These are phyloP conservation scores for Python bivittatus DNA, from an alignment of 2,113 vertebrate species.

Conservation along the genomic window DNA sequence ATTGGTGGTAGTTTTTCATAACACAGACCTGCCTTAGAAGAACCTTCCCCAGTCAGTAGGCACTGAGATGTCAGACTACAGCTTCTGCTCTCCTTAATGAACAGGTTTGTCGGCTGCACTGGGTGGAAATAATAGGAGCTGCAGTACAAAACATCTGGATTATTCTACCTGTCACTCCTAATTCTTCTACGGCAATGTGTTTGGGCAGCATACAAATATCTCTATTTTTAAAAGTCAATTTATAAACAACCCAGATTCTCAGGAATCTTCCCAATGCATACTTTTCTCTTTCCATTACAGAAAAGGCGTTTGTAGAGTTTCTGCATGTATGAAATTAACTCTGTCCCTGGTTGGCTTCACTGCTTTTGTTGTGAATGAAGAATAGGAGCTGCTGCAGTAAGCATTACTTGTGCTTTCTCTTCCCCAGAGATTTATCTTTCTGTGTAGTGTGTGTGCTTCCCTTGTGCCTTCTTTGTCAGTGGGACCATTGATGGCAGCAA, in stretches of 20 bases:
- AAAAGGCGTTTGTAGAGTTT: not conserved
- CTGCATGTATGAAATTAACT: not conserved
- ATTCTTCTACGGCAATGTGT: not conserved
- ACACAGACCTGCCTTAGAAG: accelerated
- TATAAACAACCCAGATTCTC: not conserved
- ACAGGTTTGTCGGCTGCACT: not conserved
- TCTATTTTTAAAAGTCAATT: not conserved
- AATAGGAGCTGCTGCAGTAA: not conserved
- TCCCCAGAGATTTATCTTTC: not conserved
- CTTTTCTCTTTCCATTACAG: not conserved
- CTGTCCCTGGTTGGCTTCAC: not conserved
- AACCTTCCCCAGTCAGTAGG: not conserved
- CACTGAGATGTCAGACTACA: not conserved
- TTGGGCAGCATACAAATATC: not conserved
- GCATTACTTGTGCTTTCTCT: not conserved
- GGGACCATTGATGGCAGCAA: not conserved
- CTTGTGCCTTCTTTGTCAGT: not conserved
- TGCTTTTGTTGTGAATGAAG: not conserved
- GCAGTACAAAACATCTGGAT: not conserved
- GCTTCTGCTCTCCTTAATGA: not conserved
- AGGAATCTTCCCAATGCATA: not conserved
- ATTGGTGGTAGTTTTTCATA: not conserved
- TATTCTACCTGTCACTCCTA: not conserved
- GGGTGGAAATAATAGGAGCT: not conserved
- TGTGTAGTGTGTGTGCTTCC: not conserved